Evolutionary conservation across 2,797 vertebrate genomes (phyloP).

Genomic region (Cryptoblepharus egeriae): DNA sequence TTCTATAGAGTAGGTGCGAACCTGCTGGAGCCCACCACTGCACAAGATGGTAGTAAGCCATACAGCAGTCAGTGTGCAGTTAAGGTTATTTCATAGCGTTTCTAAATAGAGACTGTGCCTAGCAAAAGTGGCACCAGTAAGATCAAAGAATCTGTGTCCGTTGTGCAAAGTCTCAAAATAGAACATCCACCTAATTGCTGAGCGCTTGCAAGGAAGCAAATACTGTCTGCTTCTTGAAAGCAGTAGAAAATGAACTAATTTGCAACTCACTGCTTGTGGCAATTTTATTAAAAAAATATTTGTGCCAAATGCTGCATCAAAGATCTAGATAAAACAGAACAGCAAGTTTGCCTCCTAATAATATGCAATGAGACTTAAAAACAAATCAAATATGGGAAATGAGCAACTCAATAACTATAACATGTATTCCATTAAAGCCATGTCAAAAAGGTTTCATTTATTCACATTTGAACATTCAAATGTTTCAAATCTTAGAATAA

Average conservation of each 20-base stretch:
- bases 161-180: background rate
- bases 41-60: background rate
- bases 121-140: background rate
- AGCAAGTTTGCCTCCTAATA: background rate
- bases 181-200: background rate
- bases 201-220: background rate
- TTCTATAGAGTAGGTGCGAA: no score
- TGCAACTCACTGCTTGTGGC: background rate
- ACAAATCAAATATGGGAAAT: background rate
- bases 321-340: background rate
- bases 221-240: background rate
- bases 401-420: background rate
- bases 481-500: no score
- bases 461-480: no score
- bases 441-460: background rate
- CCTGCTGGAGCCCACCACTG: no score
- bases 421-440: background rate
- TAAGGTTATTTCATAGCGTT: background rate
- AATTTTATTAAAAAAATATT: background rate
- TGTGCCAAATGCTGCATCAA: background rate
- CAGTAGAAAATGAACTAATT: background rate
- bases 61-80: background rate
- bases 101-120: background rate
- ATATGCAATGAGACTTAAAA: background rate
- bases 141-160: background rate